Conservation (phyloP, 2,113 vertebrate species). For the Hippotragus niger region DNA sequence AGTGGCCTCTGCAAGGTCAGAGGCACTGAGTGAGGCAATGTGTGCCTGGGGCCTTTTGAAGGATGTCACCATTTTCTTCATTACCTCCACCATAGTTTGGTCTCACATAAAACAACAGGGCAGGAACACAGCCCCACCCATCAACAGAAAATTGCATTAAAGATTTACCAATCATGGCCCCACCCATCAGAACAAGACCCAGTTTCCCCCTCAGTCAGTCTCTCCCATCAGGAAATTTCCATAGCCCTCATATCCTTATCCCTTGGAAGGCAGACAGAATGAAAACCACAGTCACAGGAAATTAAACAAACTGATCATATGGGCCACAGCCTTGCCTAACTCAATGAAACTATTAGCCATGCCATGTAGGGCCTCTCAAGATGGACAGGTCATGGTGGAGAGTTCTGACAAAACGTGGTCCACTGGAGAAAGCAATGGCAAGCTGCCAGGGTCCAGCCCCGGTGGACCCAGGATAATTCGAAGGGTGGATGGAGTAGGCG, state of each 20-base stretch:
- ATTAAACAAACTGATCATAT: background rate
- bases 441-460: background rate
- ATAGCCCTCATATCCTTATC: background rate
- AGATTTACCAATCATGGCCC: background rate
- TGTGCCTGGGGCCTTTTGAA: rapidly evolving
- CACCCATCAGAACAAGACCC: background rate
- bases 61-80: background rate
- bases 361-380: background rate
- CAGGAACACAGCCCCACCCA: background rate
- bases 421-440: background rate
- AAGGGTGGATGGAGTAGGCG: no score
- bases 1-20: background rate
- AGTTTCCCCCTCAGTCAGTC: background rate
- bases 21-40: background rate
- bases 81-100: background rate
- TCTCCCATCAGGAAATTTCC: background rate
- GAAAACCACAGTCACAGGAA: background rate
- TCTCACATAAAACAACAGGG: background rate
- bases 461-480: no score
- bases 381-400: background rate
- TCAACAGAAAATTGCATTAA: background rate
- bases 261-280: background rate
- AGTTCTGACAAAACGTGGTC: background rate
- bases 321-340: background rate
- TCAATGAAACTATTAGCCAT: background rate